phyloP scores from a whole-genome alignment of 2,113 vertebrate genomes.

The Coturnix japonica region DNA sequence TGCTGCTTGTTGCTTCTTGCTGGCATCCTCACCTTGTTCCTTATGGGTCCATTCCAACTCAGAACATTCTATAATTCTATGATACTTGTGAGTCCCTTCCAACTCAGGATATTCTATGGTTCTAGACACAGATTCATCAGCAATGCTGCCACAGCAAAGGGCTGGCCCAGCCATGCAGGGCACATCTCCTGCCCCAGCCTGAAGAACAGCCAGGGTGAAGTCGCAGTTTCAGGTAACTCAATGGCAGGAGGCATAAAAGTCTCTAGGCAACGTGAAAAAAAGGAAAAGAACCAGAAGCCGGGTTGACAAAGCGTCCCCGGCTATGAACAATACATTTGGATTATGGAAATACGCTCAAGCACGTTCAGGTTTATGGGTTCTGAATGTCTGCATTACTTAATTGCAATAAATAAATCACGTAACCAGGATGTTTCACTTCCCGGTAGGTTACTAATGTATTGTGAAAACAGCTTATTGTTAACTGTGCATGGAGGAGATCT shows the following conservation, averaged over 20 bases:
- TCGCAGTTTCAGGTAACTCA: neutral
- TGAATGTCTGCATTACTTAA: slow-evolving; percentile 7
- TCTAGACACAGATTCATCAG: neutral
- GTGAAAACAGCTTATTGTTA: neutral
- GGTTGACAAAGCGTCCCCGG: neutral
- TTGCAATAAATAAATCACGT: slow-evolving; percentile 1
- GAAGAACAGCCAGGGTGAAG: neutral
- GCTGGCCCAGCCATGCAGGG: neutral
- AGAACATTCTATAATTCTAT: neutral
- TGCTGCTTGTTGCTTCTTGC: neutral
- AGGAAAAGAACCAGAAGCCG: neutral
- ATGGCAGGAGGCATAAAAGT: neutral
- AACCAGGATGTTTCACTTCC: neutral
- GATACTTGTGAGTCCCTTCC: neutral
- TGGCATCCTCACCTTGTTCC: rapidly evolving
- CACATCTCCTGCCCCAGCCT: neutral
- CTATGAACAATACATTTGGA: neutral
- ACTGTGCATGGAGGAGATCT: neutral
- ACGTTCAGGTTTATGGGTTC: neutral
- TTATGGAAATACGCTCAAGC: slow-evolving; percentile 21
- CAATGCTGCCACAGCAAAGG: rapidly evolving
- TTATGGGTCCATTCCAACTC: neutral
- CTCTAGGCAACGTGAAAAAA: neutral
- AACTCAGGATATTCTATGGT: neutral
- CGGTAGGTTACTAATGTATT: neutral